A percentile compares a stretch with the other conserved stretches of the same genome.
phyloP scores from a whole-genome alignment of 2,888 invertebrate species.

The Brenthis hecate region DNA sequence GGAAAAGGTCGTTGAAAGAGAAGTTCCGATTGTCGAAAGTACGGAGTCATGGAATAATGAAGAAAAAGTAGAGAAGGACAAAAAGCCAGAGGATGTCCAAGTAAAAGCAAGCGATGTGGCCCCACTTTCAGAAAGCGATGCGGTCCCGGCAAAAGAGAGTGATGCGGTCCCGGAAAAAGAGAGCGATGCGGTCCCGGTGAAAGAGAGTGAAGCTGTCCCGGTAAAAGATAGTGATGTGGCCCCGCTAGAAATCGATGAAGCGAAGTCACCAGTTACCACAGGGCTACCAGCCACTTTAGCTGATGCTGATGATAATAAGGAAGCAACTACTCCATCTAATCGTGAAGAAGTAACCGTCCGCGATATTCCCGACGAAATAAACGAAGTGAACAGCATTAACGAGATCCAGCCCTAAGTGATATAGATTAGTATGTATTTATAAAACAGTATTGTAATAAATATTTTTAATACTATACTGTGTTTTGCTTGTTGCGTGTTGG shows the following conservation, averaged over 20 bases:
- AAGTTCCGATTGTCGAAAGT: constrained; percentile 63
- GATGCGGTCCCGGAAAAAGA: background rate
- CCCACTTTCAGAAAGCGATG: constrained; percentile 3
- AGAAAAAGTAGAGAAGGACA: constrained; percentile 24
- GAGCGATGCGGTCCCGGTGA: background rate
- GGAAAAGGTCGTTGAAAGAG: constrained; percentile 54
- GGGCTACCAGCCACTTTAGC: constrained; percentile 35
- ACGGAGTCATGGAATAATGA: constrained; percentile 52
- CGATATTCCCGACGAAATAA: constrained; percentile 55
- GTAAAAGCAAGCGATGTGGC: background rate
- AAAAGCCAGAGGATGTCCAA: constrained; percentile 32
- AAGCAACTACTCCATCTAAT: constrained; percentile 60
- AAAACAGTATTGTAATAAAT: constrained; percentile 77
- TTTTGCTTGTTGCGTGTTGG: constrained; percentile 46
- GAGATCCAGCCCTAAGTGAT: constrained; percentile 67
- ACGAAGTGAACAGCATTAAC: constrained; percentile 43
- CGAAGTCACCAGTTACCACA: constrained; percentile 24
- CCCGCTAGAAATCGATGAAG: constrained; percentile 29
- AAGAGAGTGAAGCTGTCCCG: background rate
- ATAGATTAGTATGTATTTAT: constrained; percentile 69
- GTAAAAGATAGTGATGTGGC: background rate
- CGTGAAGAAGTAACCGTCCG: constrained; percentile 62
- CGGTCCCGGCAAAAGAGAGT: background rate
- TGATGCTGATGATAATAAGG: constrained; percentile 55
- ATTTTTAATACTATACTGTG: constrained; percentile 51